Evolutionary conservation across 1,140 invertebrate genomes (phyloP), one percentile per base, ranked within the genome.

Genomic region (Drosophila busckii): DNA sequence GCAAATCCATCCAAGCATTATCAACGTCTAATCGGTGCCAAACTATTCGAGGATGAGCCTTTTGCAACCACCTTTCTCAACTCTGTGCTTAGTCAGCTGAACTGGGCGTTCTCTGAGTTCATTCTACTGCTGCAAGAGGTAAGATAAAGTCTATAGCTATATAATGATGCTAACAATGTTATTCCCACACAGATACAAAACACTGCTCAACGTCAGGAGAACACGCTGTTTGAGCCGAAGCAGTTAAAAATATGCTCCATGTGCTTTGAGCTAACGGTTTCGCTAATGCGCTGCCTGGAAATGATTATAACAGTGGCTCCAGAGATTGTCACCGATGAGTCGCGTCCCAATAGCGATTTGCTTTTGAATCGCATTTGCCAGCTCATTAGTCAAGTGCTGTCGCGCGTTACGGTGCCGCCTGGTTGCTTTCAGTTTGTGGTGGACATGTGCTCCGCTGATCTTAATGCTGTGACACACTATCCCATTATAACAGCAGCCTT

Each of bases 91-190:
- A 95, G 93, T 85, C 94, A 96, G 62, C 87, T 96, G 0, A 96
- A 96, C 85, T 96, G 95, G 94, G 93, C 94, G 0, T 96, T 96
- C 70, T 96, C 95, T 0, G 94, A 96, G 69, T 96, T 96, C 59
- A 94, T 96, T 63, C 92, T 93, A 9, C 92, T 96, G 89, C 89
- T 96, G 54, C 94, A 96, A 87, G 94, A 96, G 90, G 94, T 95
- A 67, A 82, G 10, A 20, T 46, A 9, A 5, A 10, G 5, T 2
- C 4, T 0, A 1, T 40, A 0, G 15, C 0, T 19, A 6, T 25
- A 2, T 23, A 8, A 2, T n/a, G n/a, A 16, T 35, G 16, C 22
- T 8, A 9, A 34, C 9, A 10, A 22, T 15, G 19, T 13, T 35
- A 17, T 26, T 34, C 4, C 2, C 0, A 7, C 1, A 55, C 38